Conservation (phyloP, 2,888 invertebrate species). For the Spodoptera picta region DNA sequence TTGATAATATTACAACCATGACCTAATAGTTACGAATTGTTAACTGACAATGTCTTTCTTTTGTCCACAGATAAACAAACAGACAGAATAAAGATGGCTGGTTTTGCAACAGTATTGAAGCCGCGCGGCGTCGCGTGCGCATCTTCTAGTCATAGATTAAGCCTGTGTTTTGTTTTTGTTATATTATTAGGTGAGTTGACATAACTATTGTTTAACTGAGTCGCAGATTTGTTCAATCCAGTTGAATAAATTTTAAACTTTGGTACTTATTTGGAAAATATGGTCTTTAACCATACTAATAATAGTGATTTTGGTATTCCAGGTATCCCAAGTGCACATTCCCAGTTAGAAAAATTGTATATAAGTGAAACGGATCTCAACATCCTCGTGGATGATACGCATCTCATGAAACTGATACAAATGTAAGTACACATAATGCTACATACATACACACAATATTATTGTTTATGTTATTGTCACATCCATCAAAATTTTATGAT, state of each 20-base stretch:
- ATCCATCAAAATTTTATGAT: too few relatives aligned
- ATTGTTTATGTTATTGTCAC: not conserved
- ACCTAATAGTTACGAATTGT: not conserved
- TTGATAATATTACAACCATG: slow-evolving; percentile 16
- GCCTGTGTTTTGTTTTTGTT: slow-evolving; percentile 71
- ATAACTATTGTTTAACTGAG: not conserved
- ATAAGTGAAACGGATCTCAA: slow-evolving; percentile 89
- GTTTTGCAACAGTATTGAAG: slow-evolving; percentile 65
- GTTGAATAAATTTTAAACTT: too few relatives aligned
- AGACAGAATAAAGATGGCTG: slow-evolving; percentile 71
- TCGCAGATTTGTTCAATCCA: too few relatives aligned
- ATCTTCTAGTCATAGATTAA: slow-evolving; percentile 81
- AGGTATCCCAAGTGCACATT: slow-evolving; percentile 80
- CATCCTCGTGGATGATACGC: slow-evolving; percentile 87
- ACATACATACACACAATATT: not conserved
- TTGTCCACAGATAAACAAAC: slow-evolving; percentile 71
- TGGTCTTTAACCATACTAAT: not conserved
- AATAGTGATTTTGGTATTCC: slow-evolving; percentile 28
- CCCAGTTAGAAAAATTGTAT: slow-evolving; percentile 81
- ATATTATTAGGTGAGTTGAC: slow-evolving; percentile 76
- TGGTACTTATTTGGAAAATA: not conserved
- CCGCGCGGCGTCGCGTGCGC: slow-evolving; percentile 60
- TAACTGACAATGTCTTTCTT: slow-evolving; percentile 33
- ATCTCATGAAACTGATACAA: slow-evolving; percentile 86
- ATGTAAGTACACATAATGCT: slow-evolving; percentile 83